phyloP scores from a whole-genome alignment of 2,888 invertebrate genomes.

The Amphipoea oculea region DNA sequence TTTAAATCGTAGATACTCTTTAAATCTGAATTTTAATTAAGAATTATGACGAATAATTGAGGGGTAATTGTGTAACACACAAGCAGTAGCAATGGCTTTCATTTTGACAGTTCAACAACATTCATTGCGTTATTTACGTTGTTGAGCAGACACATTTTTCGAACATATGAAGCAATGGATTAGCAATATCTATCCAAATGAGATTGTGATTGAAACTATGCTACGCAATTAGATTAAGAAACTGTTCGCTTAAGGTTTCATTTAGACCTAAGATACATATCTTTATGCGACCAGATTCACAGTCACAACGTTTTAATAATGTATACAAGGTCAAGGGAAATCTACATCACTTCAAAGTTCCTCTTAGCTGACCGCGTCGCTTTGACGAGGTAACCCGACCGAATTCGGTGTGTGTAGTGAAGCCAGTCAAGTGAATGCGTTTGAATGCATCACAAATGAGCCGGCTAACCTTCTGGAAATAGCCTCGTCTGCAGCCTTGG shows the following conservation, averaged over 20 bases:
- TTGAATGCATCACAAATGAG: slow-evolving; percentile 64
- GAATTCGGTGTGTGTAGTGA: slow-evolving; percentile 43
- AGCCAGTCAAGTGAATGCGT: slow-evolving; percentile 51
- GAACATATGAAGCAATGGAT: too few relatives aligned
- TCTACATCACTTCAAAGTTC: slow-evolving; percentile 26
- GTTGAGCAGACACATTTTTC: too few relatives aligned
- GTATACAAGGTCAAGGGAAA: slow-evolving; percentile 15
- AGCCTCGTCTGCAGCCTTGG: slow-evolving; percentile 39
- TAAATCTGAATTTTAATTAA: not conserved
- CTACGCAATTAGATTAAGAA: not conserved
- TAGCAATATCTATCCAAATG: too few relatives aligned
- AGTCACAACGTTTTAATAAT: slow-evolving; percentile 10
- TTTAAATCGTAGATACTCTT: not conserved
- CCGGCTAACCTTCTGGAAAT: slow-evolving; percentile 60
- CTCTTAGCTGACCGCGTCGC: slow-evolving; percentile 38
- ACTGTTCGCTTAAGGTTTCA: not conserved
- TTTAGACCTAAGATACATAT: not conserved
- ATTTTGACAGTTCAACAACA: too few relatives aligned
- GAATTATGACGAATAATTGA: too few relatives aligned
- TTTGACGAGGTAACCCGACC: slow-evolving; percentile 44
- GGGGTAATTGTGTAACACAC: too few relatives aligned
- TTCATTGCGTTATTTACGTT: too few relatives aligned
- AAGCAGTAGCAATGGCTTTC: too few relatives aligned
- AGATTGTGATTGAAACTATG: too few relatives aligned
- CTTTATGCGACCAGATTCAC: not conserved